Evolutionary conservation across 2,797 vertebrate genomes (phyloP), one percentile per base, ranked within the genome.

Genomic region (Myoxocephalus aenaeus): DNA sequence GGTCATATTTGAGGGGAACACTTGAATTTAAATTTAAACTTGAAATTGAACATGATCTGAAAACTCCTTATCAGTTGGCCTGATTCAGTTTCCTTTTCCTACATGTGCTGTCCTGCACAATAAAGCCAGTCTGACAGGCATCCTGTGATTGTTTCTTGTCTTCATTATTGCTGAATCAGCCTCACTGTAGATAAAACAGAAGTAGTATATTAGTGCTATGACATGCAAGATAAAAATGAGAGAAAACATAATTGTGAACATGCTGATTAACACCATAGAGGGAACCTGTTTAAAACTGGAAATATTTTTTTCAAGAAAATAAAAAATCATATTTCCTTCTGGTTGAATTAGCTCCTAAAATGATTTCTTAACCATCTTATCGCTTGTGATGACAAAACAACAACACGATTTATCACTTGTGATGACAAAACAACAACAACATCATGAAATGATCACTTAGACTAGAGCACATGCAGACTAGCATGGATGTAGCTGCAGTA

Each of bases 131-230:
- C 20, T 42, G 7, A 29, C 25, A 57, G 10, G 44, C 68, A 76
- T 80, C 71, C 72, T 73, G 81, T 27, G 13, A 65, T 83, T 88
- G 75, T 83, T 65, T 51, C 12, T 58, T 46, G 17, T 66, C 53
- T 71, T 14, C 14, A 42, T 67, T 10, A 46, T 13, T 67, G 69
- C 71, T 80, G n/a, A 75, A 64, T 68, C 48, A 48, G 69, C 6
- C 2, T 61, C 34, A 61, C 20, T 63, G 66, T n/a, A 22, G 1
- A 61, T 2, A 15, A 40, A 61, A 58, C 54, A 77, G 29, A 22
- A 22, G 44, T 13, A 22, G 25, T 36, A 44, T 18, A 11, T 14
- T 17, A 32, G 59, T 36, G 22, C 15, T 14, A 50, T 34, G 57
- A 13, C 25, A 42, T 54, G 29, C 53, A 62, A 18, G 38, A 64